Conservation (phyloP, 2,888 invertebrate genomes). For the Heliconius sara region DNA sequence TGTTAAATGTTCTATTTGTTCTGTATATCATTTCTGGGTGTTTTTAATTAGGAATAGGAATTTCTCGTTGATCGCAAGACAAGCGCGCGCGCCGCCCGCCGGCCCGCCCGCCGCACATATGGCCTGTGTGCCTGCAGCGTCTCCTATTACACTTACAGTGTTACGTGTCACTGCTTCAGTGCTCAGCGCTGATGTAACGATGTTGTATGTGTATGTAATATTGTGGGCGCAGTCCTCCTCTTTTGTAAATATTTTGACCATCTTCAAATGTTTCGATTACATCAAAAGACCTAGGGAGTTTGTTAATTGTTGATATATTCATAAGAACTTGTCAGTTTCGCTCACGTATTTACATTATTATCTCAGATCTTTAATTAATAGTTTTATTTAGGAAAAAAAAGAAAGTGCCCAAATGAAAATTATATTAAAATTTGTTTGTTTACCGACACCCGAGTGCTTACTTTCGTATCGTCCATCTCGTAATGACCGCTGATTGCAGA, state of each 20-base stretch:
- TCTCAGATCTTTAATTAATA: background rate
- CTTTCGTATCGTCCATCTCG: slow-evolving; percentile 5
- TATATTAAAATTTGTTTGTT: background rate
- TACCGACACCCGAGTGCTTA: background rate
- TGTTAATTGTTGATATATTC: background rate
- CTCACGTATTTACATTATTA: background rate
- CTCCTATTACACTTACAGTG: slow-evolving; percentile 12
- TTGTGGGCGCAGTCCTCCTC: background rate
- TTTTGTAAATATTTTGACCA: slow-evolving; percentile 8
- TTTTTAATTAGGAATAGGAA: background rate
- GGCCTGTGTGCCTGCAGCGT: background rate
- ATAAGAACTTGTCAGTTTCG: background rate
- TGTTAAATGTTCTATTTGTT: no score
- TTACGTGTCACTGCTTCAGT: slow-evolving; percentile 9
- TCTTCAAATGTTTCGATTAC: background rate
- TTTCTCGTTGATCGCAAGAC: background rate
- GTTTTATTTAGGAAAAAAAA: background rate
- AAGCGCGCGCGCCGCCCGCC: background rate
- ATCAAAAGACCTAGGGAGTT: background rate
- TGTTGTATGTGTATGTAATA: slow-evolving; percentile 11
- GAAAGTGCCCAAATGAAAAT: background rate
- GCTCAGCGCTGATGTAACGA: slow-evolving; percentile 9
- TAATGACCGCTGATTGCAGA: background rate
- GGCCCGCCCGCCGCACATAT: background rate
- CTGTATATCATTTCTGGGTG: background rate